Conservation (phyloP, 2,888 invertebrate genomes). For the Drosophila seclusa region DNA sequence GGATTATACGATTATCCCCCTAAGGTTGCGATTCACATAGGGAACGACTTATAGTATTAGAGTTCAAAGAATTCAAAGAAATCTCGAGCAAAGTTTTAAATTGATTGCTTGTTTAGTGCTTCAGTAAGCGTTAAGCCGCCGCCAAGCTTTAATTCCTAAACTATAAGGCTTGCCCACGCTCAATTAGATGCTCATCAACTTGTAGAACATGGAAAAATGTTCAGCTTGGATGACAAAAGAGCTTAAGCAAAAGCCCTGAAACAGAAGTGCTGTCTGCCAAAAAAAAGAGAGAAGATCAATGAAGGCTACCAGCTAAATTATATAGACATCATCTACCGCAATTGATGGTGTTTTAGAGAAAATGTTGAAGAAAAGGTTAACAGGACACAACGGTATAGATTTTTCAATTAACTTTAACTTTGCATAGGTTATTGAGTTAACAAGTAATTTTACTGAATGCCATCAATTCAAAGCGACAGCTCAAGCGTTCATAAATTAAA, state of each 20-base stretch:
- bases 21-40: conserved; percentile 15
- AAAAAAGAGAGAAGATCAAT: conserved; percentile 1
- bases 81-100: conserved; percentile 21
- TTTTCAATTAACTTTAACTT: not conserved
- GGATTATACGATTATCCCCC: conserved; percentile 49
- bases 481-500: not conserved
- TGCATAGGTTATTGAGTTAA: not conserved
- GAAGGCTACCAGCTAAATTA: not conserved
- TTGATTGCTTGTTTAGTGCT: conserved; percentile 44
- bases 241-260: not conserved
- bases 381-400: not conserved
- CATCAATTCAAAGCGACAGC: not conserved
- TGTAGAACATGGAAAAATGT: not conserved
- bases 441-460: not conserved
- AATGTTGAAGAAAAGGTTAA: not conserved
- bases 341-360: too few species aligned
- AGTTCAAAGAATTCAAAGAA: conserved; percentile 38
- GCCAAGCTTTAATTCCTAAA: conserved; percentile 20
- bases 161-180: not conserved
- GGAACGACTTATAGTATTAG: conserved; percentile 33
- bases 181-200: conserved; percentile 19
- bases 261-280: not conserved
- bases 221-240: not conserved
- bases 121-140: conserved; percentile 32
- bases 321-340: not conserved